Conservation (phyloP, 2,113 vertebrate genomes). For the Oceanites oceanicus region DNA sequence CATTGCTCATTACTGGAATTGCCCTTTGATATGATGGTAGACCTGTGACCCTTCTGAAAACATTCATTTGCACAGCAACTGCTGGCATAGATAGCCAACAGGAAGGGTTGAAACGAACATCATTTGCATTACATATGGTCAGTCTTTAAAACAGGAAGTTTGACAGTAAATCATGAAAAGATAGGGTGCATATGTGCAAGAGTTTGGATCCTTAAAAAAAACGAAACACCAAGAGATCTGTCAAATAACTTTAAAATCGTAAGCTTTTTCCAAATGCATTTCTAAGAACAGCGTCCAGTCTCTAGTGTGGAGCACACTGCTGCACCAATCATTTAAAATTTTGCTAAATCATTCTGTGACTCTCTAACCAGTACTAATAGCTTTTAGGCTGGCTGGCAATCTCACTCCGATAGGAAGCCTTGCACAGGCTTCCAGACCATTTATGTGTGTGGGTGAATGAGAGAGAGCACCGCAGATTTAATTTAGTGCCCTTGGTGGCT, state of each 20-base stretch:
- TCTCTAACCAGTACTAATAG: conserved; percentile 53
- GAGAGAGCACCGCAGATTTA: conserved; percentile 24
- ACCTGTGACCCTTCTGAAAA: background rate
- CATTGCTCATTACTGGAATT: background rate
- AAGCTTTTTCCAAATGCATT: background rate
- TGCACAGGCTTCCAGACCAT: conserved; percentile 14
- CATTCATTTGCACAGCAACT: background rate
- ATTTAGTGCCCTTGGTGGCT: conserved; percentile 53
- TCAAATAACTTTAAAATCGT: background rate
- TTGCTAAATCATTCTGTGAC: conserved; percentile 48
- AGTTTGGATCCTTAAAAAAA: background rate
- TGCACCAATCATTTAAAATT: conserved; percentile 38
- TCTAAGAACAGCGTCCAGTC: background rate
- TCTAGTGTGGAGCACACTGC: background rate
- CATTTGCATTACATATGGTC: background rate
- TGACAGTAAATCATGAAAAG: background rate
- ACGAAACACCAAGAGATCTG: background rate
- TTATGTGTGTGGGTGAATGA: background rate
- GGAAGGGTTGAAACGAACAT: background rate
- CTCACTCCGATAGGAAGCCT: conserved; percentile 17
- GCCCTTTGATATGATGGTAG: background rate
- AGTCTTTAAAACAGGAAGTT: background rate
- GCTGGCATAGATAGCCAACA: background rate
- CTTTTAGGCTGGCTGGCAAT: conserved; percentile 47
- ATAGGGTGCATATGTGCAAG: background rate